Evolutionary conservation across 2,113 vertebrate species (phyloP).

Genomic region (Antigone vipio): DNA sequence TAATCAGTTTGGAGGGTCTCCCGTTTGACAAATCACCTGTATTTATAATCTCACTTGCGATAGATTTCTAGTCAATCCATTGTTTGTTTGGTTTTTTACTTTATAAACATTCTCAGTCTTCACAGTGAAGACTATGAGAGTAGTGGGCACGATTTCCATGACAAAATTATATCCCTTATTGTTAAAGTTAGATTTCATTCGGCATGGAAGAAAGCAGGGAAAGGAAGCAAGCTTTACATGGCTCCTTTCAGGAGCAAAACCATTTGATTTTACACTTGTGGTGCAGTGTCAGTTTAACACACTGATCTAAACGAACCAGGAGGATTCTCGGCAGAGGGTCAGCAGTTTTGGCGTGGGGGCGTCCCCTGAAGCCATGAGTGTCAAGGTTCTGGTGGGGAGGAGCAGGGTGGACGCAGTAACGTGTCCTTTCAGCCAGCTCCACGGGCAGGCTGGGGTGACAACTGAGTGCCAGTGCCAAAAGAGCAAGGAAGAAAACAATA

Average conservation of each 20-base stretch:
- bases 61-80: not conserved
- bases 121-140: not conserved
- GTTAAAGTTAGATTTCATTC: not conserved
- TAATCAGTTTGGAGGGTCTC: not conserved
- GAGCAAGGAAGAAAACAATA: not conserved
- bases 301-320: not conserved
- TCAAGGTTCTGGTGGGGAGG: not conserved
- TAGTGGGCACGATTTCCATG: not conserved
- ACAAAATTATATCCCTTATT: not conserved
- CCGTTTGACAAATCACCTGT: not conserved
- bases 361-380: not conserved
- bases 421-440: not conserved
- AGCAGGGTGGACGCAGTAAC: accelerated
- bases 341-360: accelerated
- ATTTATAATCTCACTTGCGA: not conserved
- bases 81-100: not conserved
- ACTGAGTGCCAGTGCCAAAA: not conserved
- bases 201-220: not conserved
- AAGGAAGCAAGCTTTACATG: not conserved
- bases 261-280: not conserved
- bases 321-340: not conserved
- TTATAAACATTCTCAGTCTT: accelerated
- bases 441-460: not conserved
- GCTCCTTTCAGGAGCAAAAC: not conserved
- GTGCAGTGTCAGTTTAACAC: not conserved